A percentile compares a stretch with the other conserved stretches of the same genome.
phyloP scores from a whole-genome alignment of 2,888 invertebrate species.

The Ernsta delagoae region DNA sequence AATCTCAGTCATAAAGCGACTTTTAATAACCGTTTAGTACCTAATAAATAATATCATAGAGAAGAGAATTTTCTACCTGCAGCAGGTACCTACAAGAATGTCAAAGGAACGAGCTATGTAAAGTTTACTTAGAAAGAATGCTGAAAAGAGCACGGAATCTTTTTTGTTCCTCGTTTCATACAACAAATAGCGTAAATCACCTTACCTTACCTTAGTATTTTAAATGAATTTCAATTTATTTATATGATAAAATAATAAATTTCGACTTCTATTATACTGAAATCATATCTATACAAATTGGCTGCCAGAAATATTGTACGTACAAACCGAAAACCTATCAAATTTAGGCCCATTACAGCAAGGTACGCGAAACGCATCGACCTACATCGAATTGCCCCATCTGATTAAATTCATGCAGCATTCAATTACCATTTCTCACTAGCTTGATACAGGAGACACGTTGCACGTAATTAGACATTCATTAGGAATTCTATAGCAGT shows the following conservation, averaged over 20 bases:
- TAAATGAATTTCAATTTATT: too few species aligned
- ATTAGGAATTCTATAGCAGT: slow-evolving; percentile 33
- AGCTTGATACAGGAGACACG: slow-evolving; percentile 33
- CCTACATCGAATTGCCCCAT: slow-evolving; percentile 33
- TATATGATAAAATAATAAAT: too few species aligned
- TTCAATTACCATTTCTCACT: slow-evolving; percentile 37
- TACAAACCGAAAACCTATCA: not conserved
- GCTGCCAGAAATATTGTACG: too few species aligned
- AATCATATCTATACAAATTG: too few species aligned
- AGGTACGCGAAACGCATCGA: slow-evolving; percentile 28
- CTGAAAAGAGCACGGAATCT: slow-evolving; percentile 6
- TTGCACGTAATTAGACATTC: slow-evolving; percentile 36
- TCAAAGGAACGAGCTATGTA: slow-evolving; percentile 14
- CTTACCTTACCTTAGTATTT: too few species aligned
- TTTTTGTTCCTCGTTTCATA: not conserved
- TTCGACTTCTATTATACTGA: too few species aligned
- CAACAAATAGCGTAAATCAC: not conserved
- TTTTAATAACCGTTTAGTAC: slow-evolving; percentile 15
- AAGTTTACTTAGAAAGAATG: slow-evolving; percentile 8
- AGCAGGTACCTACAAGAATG: slow-evolving; percentile 18
- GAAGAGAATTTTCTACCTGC: slow-evolving; percentile 19
- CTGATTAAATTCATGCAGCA: slow-evolving; percentile 33
- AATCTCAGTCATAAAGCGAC: slow-evolving; percentile 5
- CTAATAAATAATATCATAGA: slow-evolving; percentile 19
- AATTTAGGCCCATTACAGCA: not conserved